Base-by-base conservation (phyloP, 2,113 vertebrate genomes). In the Aegithalos caudatus region DNA sequence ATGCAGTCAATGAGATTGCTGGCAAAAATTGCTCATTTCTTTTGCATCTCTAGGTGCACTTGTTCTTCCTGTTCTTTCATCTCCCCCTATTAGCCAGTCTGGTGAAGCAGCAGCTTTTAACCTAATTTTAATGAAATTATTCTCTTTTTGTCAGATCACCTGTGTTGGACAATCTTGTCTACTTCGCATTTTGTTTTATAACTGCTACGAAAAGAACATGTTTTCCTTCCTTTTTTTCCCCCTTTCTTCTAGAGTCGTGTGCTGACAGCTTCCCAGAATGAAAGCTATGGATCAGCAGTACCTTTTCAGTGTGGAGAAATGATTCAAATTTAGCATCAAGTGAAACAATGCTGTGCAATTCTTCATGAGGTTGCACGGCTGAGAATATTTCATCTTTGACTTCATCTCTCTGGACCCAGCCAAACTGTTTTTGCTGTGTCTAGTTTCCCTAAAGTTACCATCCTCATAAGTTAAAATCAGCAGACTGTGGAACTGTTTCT, bases 261-360 rank as follows among this genome's bases (percentile, higher is more conserved):
- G 0, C 83, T 9, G 6, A 37, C 45, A 91, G 31, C 60, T 70
- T 91, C 47, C 69, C 64, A 77, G 45, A 80, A 66, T 81, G 20
- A 21, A 61, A 65, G 29, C 81, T 74, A 14, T 72, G 67, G 40
- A 70, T 73, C 48, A 88, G n/a, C 54, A 91, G n/a, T 81, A 53
- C 28, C n/a, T 73, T 81, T 86, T 45, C 20, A 29, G 25, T 50
- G 45, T 45, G 16, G 47, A n/a, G 20, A 82, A 23, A 14, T 65
- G 7, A 66, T 53, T 89, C 54, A 58, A 54, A 78, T 74, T 53
- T 70, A 74, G 35, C 2, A 8, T 81, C 12, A 29, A 25, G 38
- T 54, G 38, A 81, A 93, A 69, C 0, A 0, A 22, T 0, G 1
- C 25, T 21, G 19, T 65, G n/a, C 22, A 40, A 0, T 67, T 86